Evolutionary conservation across 2,888 invertebrate genomes (phyloP), one percentile per base, ranked within the genome.

Genomic region (Metellina segmentata): DNA sequence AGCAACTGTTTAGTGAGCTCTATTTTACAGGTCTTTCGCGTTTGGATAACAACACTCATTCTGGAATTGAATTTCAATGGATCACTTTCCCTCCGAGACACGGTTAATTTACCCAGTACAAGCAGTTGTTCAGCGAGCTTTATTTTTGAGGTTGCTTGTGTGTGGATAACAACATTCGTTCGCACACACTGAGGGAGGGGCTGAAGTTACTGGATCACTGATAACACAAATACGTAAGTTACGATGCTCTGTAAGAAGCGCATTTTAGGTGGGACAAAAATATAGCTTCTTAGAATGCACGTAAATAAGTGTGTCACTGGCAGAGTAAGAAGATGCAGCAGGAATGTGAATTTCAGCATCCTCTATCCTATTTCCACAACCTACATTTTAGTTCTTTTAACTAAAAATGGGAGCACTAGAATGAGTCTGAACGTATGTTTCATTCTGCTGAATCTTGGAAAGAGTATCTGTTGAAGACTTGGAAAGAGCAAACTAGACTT

Each of bases 281-380:
- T 19, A 78, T 19, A 78, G 16, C 78, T 19, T 52, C 78, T 34
- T 20, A 52, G 82, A 61, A 61, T 61, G 11, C 61, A 61, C 51
- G 85, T 74, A 85, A 85, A 71, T 85, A 85, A 74, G 74, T 85
- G 61, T 85, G 85, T 85, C 85, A 74, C 9, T 75, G 85, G 74
- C 75, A 75, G 53, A 34, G 11, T 74, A 8, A 48, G 82, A 82
- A 49, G 83, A 20, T 52, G 71, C n/a, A 19, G 19, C n/a, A 72
- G 74, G 85, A 75, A 85, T 85, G 85, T 71, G 72, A 72, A 20
- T 72, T 52, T 72, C 11, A 19, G 34, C 82, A 51, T 72, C 72
- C 71, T 19, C 16, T 9, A 11, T 61, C 61, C 61, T 9, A 61
- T 61, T 61, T 61, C 61, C 34, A 72, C 85, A 85, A 85, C 85